A percentile compares a stretch with the other conserved stretches of the same genome.
Evolutionary conservation across 2,888 invertebrate genomes (phyloP).

Genomic region (Prostheceraeus crozeri): DNA sequence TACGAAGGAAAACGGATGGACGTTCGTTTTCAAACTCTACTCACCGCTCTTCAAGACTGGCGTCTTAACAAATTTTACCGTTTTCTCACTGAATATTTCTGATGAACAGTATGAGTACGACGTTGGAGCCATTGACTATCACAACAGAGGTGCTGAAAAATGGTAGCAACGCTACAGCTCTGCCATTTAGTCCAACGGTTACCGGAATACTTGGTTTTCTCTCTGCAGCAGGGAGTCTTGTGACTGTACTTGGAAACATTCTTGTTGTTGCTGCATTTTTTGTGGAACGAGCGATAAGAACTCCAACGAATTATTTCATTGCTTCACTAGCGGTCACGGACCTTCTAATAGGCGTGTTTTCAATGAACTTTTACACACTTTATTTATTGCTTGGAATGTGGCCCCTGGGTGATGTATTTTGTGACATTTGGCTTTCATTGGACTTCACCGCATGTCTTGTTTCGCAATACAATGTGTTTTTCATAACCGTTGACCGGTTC

Average conservation of each 20-base stretch:
- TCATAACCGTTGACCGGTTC: slow-evolving; percentile 95
- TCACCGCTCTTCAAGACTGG: no score
- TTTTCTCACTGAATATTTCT: no score
- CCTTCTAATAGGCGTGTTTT: slow-evolving; percentile 89
- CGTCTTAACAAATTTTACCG: no score
- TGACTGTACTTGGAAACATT: slow-evolving; percentile 68
- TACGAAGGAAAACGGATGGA: no score
- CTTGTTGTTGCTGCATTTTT: slow-evolving; percentile 87
- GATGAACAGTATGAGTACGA: no score
- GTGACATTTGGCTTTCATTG: slow-evolving; percentile 94
- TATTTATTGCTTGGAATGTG: slow-evolving; percentile 92
- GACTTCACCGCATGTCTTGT: slow-evolving; percentile 98
- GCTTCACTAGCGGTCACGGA: slow-evolving; percentile 94
- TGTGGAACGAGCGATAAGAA: slow-evolving; percentile 77
- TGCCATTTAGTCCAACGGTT: slow-evolving; percentile 9
- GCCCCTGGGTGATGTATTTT: slow-evolving; percentile 88
- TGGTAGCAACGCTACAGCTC: no score
- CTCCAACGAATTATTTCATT: slow-evolving; percentile 98
- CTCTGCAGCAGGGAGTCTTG: slow-evolving; percentile 24
- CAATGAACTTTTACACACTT: slow-evolving; percentile 96
- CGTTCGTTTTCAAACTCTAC: no score
- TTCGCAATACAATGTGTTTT: slow-evolving; percentile 96
- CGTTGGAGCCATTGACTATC: no score
- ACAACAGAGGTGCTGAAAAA: no score
- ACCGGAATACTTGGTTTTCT: slow-evolving; percentile 20